Base-by-base conservation (phyloP, 2,797 vertebrate species). In the Arvicola amphibius region DNA sequence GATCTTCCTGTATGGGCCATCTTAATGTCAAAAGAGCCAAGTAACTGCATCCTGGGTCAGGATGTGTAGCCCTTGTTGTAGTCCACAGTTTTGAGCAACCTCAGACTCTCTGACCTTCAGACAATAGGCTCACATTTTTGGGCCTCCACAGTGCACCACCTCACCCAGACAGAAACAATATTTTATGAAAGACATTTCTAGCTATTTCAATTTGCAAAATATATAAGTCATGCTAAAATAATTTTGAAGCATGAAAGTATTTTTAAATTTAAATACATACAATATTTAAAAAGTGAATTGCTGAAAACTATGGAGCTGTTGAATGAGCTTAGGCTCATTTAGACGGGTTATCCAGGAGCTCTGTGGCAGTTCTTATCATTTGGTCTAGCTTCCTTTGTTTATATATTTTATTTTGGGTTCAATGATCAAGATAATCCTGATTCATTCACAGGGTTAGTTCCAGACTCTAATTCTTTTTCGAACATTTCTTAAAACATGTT, bases 111-210 rank as follows among this genome's bases (percentile, higher is more conserved):
- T 59, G 56, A 23, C 56, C 56, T 59, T 59, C 56, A 59, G 56
- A 59, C 56, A 59, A 59, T 59, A 59, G 21, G 19, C 56, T 59
- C 56, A 23, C 56, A 59, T 23, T 59, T 59, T 59, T 21, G 56
- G 21, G 56, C 56, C 56, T 59, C 56, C 56, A 59, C 56, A 59
- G 56, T 23, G 56, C 56, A 59, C 56, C 6, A 61, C 53, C 19
- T 61, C 40, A 74, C 6, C 29, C 11, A 76, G 37, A 59, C 2
- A 61, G 53, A 71, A 87, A 29, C 27, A 37, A 17, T 16, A 40
- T 34, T 91, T 53, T 92, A 21, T 29, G 48, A 90, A 74, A 69
- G 71, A 79, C 29, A 79, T 92, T 63, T 92, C 46, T 81, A 94
- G n/a, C 0, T 2, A 51, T 78, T 91, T 61, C 23, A 56, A 43